phyloP scores from a whole-genome alignment of 2,797 vertebrate genomes.

The Meriones psammophilus region DNA sequence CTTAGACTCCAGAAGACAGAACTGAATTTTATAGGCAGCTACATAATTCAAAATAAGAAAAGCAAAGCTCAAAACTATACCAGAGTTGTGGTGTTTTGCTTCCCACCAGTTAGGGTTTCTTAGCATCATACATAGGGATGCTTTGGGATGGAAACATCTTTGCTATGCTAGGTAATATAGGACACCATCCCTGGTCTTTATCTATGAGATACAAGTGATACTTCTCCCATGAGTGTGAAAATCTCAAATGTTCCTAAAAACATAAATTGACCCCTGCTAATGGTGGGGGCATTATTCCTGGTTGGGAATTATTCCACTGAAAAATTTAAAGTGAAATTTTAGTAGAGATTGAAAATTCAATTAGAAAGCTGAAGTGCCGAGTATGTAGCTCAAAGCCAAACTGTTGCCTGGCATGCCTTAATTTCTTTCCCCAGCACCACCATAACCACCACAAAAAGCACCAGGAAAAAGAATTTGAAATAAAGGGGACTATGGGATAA shows the following conservation, averaged over 20 bases:
- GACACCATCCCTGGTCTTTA: not conserved
- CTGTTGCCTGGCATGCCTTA: not conserved
- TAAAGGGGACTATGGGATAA: not conserved
- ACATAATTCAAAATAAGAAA: constrained; percentile 37
- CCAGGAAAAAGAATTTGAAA: constrained; percentile 5
- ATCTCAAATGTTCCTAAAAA: constrained; percentile 7
- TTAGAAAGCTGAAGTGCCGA: not conserved
- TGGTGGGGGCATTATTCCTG: not conserved
- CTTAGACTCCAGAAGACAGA: constrained; percentile 65
- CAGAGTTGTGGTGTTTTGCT: constrained; percentile 21
- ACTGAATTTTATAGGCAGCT: constrained; percentile 65
- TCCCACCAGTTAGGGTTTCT: constrained; percentile 4
- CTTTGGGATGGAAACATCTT: not conserved
- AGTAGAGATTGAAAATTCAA: constrained; percentile 39
- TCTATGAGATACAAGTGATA: not conserved
- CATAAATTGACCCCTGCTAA: not conserved
- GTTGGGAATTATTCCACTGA: constrained; percentile 9
- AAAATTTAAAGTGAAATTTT: constrained; percentile 52
- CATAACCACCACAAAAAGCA: not conserved
- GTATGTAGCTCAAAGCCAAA: not conserved
- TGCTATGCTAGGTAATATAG: not conserved
- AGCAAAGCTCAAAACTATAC: constrained; percentile 42
- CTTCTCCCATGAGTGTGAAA: not conserved
- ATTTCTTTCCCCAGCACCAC: not conserved
- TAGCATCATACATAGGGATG: not conserved